Evolutionary conservation across 2,888 invertebrate genomes (phyloP).

Genomic region (Melanchra persicariae): DNA sequence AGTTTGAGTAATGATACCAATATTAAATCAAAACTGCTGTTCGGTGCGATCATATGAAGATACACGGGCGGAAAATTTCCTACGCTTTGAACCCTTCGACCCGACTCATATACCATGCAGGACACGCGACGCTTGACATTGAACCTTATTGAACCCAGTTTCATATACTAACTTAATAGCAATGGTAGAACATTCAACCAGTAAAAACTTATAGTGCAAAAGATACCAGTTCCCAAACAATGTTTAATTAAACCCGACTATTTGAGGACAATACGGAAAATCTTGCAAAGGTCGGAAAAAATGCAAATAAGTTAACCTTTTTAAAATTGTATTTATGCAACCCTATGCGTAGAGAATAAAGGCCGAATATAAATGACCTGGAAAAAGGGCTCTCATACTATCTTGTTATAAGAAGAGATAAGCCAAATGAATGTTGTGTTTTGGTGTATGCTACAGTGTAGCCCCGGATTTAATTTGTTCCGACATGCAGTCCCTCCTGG

Average conservation of each 20-base stretch:
- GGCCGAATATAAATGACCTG: constrained; percentile 25
- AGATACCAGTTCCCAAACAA: not conserved
- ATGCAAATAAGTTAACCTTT: constrained; percentile 38
- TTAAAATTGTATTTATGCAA: constrained; percentile 37
- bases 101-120: not conserved
- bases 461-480: constrained; percentile 11
- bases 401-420: constrained; percentile 22
- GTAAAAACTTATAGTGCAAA: not conserved
- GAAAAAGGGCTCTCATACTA: constrained; percentile 5
- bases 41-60: constrained; percentile 2
- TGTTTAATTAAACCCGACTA: not conserved
- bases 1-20: constrained; percentile 39
- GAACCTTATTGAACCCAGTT: constrained; percentile 6
- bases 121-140: constrained; percentile 5
- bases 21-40: constrained; percentile 38
- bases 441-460: not conserved
- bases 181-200: not conserved
- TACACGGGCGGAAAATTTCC: constrained; percentile 3
- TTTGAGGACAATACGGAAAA: constrained; percentile 15
- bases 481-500: constrained; percentile 11
- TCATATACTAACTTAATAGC: not conserved
- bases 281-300: not conserved
- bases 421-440: not conserved
- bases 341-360: constrained; percentile 25
- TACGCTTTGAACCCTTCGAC: constrained; percentile 10